Evolutionary conservation across 2,797 vertebrate genomes (phyloP), one percentile per base, ranked within the genome.

Genomic region (Gobionotothen gibberifrons): DNA sequence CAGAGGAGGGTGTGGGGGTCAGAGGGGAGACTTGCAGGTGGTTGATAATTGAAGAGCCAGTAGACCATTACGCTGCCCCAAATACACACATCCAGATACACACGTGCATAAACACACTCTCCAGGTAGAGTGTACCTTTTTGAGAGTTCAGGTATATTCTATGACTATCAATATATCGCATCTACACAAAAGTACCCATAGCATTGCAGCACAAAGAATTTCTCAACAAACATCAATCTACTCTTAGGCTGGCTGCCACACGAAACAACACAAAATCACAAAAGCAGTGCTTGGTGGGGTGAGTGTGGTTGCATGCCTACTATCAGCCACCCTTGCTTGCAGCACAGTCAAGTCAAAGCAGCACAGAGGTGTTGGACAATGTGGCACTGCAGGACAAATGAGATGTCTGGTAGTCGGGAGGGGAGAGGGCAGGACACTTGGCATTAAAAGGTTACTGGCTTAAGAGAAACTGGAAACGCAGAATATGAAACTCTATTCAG

Each of bases 351-450:
- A 86, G 78, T 89, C 83, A 85, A 80, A 84, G 78, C 43, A 54
- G 72, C 79, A 83, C 17, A 49, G 81, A 85, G 62, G 88, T 81
- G 85, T 78, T 29, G 66, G 87, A 90, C 83, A 87, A 40, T 70
- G 69, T 60, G 79, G 72, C 71, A 62, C 85, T 80, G 70, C 47
- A 22, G 61, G 19, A 71, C 69, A 83, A 84, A 75, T 65, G 53
- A 74, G 54, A 74, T 6, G 69, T 76, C 71, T 71, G 54, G 69
- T 71, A 84, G 88, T 87, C 82, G 29, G 58, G 66, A 76, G 60
- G 56, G 53, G 9, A 76, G 46, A 66, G 57, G 62, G 64, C 59
- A 71, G 32, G 57, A 60, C 49, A 52, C 40, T 47, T 48, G 29
- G 21, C 40, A 56, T 64, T 55, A 47, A 26, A 26, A 12, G 40